A percentile compares a stretch with the other conserved stretches of the same genome.
phyloP scores from a whole-genome alignment of 2,888 invertebrate species.

The Belgica antarctica region DNA sequence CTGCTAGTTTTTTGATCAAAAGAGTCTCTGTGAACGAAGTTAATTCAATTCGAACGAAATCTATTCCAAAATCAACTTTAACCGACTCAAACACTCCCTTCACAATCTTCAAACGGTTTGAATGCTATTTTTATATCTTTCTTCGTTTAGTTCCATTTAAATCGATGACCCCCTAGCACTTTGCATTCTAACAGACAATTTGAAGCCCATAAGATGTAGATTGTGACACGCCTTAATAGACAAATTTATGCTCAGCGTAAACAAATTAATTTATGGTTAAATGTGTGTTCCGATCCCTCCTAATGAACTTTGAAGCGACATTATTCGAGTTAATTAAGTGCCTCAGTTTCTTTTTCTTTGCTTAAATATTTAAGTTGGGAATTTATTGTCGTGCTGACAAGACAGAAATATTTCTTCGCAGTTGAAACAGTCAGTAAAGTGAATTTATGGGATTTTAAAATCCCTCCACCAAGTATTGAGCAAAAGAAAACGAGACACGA shows the following conservation, averaged over 20 bases:
- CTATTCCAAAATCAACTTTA: too few relatives aligned
- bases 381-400: conserved; percentile 33
- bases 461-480: not conserved
- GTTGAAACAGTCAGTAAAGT: not conserved
- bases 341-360: not conserved
- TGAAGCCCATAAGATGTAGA: conserved; percentile 16
- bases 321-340: conserved; percentile 33
- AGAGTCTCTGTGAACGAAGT: too few relatives aligned
- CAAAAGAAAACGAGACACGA: not conserved
- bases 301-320: conserved; percentile 27
- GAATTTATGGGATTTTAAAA: conserved; percentile 41
- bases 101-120: too few relatives aligned
- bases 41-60: too few relatives aligned
- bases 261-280: conserved; percentile 19
- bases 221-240: conserved; percentile 25
- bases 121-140: too few relatives aligned
- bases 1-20: too few relatives aligned
- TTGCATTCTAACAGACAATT: conserved; percentile 9
- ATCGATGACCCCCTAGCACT: not conserved
- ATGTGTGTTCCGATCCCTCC: not conserved
- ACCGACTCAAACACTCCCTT: too few relatives aligned
- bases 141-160: too few relatives aligned
- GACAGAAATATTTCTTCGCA: conserved; percentile 25
- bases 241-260: conserved; percentile 29
- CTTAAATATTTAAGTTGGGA: conserved; percentile 3